These are phyloP conservation scores for Zaprionus africanus DNA, from an alignment of 1,140 invertebrate genomes.

Conservation along the genomic window DNA sequence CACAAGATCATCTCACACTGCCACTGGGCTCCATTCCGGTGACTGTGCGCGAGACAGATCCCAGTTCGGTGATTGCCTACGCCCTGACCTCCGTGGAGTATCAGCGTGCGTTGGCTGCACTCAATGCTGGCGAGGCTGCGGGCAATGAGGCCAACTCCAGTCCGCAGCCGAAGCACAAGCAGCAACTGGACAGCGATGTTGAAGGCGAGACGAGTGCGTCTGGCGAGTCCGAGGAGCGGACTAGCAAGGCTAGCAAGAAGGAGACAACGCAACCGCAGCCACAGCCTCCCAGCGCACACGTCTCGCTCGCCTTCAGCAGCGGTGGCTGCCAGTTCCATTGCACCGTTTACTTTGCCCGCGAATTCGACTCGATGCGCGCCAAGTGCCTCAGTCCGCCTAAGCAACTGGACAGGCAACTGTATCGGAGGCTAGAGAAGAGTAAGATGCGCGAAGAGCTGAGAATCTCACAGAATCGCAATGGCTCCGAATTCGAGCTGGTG, in stretches of 20 bases:
- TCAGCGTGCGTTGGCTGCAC: conserved; percentile 85
- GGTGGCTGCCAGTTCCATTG: conserved; percentile 92
- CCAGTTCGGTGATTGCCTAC: conserved; percentile 95
- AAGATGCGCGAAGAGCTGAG: conserved; percentile 81
- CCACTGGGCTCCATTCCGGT: conserved; percentile 88
- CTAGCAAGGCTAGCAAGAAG: conserved; percentile 28
- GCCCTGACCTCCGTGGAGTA: conserved; percentile 91
- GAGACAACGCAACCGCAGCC: conserved; percentile 13
- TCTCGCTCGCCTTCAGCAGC: conserved; percentile 89
- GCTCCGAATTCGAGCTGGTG: conserved; percentile 74
- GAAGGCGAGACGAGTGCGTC: conserved; percentile 43
- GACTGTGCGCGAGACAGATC: conserved; percentile 93
- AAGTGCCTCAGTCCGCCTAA: conserved; percentile 68
- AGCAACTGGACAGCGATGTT: conserved; percentile 56
- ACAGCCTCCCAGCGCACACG: conserved; percentile 85
- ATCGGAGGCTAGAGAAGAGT: conserved; percentile 70
- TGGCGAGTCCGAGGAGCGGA: conserved; percentile 45
- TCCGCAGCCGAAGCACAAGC: conserved; percentile 66
- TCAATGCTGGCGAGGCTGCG: conserved; percentile 24
- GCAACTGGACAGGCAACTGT: conserved; percentile 60
- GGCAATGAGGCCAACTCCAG: conserved; percentile 49
- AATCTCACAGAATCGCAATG: conserved; percentile 78
- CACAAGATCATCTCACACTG: conserved; percentile 88
- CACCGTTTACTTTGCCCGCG: conserved; percentile 93
- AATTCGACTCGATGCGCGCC: conserved; percentile 91